Conservation (phyloP, 2,113 vertebrate genomes). For the Emydocephalus ijimae region DNA sequence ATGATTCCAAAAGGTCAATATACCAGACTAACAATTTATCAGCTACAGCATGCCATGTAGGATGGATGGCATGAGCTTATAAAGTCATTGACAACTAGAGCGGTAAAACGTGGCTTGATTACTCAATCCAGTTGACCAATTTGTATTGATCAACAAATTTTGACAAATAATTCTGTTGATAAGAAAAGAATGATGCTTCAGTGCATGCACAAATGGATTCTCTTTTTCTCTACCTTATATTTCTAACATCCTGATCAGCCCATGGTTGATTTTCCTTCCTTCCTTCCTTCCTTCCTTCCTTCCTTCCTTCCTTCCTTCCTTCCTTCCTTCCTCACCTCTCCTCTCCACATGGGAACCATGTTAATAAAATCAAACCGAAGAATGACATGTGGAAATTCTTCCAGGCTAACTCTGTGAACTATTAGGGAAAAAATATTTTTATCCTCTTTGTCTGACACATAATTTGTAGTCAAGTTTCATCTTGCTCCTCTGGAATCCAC, state of each 20-base stretch:
- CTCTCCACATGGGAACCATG: not conserved
- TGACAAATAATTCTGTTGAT: constrained; percentile 27
- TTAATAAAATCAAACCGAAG: not conserved
- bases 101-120: constrained; percentile 18
- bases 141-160: not conserved
- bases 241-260: not conserved
- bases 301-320: not conserved
- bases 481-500: not conserved
- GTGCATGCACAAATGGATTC: not conserved
- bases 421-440: not conserved
- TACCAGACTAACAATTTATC: constrained; percentile 21
- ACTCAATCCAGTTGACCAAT: constrained; percentile 10
- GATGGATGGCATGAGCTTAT: constrained; percentile 8
- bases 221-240: constrained; percentile 1
- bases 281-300: not conserved
- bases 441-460: not conserved
- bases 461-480: not conserved
- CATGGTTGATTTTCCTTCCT: not conserved
- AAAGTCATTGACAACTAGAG: constrained; percentile 22
- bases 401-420: not conserved
- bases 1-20: constrained; percentile 28
- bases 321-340: fast-evolving
- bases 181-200: constrained; percentile 15
- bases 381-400: not conserved
- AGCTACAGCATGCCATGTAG: constrained; percentile 4